Percentiles rank a stretch among this genome's conserved stretches.
Evolutionary conservation across 2,113 vertebrate genomes (phyloP).

Genomic region (Diadophis punctatus): DNA sequence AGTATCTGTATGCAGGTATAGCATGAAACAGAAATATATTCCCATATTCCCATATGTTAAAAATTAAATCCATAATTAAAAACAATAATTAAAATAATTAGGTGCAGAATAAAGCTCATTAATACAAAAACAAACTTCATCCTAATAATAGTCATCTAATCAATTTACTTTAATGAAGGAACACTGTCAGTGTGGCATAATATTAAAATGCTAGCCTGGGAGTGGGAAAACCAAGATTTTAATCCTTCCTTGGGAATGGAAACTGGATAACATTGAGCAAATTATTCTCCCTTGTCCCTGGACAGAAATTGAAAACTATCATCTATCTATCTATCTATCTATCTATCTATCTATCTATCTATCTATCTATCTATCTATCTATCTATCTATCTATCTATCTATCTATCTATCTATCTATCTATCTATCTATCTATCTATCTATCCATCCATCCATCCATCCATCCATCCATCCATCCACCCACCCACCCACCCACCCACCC

Average conservation of each 20-base stretch:
- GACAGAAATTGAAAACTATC: neutral
- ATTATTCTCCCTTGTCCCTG: neutral
- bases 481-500: fast-evolving
- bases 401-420: too few relatives aligned
- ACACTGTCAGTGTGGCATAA: neutral
- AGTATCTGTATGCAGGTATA: neutral
- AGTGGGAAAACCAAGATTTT: neutral
- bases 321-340: fast-evolving
- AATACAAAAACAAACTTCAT: neutral
- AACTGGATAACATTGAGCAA: neutral
- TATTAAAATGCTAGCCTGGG: neutral
- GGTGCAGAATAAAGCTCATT: neutral
- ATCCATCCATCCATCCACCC: too few relatives aligned
- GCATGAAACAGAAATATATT: neutral
- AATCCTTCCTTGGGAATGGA: neutral
- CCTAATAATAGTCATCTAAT: neutral
- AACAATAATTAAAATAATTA: neutral
- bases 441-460: too few relatives aligned
- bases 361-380: too few relatives aligned
- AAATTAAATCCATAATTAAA: neutral
- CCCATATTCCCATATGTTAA: neutral
- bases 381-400: too few relatives aligned
- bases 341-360: fast-evolving
- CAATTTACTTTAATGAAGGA: neutral
- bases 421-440: too few relatives aligned